These are phyloP conservation scores for Callospermophilus lateralis DNA, from an alignment of 2,113 vertebrate species.

Conservation along the genomic window DNA sequence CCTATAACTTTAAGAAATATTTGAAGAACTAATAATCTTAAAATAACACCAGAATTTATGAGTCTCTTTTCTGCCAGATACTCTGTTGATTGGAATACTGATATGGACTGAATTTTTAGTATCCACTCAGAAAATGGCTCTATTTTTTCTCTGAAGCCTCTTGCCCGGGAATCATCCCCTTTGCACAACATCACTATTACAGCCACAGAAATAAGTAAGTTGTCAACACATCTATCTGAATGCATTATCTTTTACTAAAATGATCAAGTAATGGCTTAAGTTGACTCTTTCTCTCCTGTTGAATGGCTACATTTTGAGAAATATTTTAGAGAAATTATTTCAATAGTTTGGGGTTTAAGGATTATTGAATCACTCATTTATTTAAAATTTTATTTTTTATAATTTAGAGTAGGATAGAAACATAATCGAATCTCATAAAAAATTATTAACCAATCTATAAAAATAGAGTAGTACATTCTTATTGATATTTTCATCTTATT, in stretches of 20 bases:
- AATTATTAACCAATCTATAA: neutral
- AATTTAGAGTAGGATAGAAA: neutral
- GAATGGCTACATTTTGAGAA: neutral
- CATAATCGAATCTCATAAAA: neutral
- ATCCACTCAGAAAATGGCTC: slow-evolving; percentile 96
- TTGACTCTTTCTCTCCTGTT: neutral
- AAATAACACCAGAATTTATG: neutral
- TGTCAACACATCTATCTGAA: neutral
- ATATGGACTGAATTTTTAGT: slow-evolving; percentile 95
- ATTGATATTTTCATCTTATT: neutral
- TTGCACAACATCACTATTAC: slow-evolving; percentile 98
- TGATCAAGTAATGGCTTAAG: neutral
- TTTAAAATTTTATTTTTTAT: slow-evolving; percentile 3
- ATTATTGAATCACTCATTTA: neutral
- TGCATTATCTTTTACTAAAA: neutral
- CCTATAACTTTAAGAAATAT: neutral
- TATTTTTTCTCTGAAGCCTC: slow-evolving; percentile 93
- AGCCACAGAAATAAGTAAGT: slow-evolving; percentile 97
- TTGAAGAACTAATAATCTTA: neutral
- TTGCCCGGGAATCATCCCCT: slow-evolving; percentile 95
- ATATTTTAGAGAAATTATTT: neutral
- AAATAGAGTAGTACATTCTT: slow-evolving; percentile 13
- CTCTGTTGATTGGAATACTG: slow-evolving; percentile 96
- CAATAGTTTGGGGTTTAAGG: neutral
- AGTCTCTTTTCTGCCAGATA: slow-evolving; percentile 90